Conservation (phyloP, 2,797 vertebrate species). For the Acanthurus lineatus region DNA sequence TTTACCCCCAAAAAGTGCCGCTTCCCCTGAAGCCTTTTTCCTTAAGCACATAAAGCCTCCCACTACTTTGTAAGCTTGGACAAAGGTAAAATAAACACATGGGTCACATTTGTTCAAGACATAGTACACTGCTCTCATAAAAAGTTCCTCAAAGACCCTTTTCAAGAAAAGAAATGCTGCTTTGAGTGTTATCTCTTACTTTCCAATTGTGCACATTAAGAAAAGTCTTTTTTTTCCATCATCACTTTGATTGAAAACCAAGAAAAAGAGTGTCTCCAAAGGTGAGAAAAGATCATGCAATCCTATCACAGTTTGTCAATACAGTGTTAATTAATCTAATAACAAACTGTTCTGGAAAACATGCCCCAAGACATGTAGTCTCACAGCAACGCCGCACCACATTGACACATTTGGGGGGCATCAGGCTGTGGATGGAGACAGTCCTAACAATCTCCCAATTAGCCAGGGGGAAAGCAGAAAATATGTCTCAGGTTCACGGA, state of each 20-base stretch:
- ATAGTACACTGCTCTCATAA: slow-evolving; percentile 53
- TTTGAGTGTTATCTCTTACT: slow-evolving; percentile 46
- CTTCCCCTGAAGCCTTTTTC: slow-evolving; percentile 73
- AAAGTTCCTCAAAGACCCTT: slow-evolving; percentile 49
- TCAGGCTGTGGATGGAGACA: slow-evolving; percentile 57
- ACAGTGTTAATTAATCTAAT: slow-evolving; percentile 81
- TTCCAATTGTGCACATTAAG: slow-evolving; percentile 1
- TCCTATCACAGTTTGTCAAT: slow-evolving; percentile 73
- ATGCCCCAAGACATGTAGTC: slow-evolving; percentile 48
- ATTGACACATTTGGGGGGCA: slow-evolving; percentile 71
- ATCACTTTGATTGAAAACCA: slow-evolving; percentile 45
- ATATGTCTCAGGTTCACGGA: slow-evolving; percentile 72
- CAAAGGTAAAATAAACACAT: slow-evolving; percentile 87
- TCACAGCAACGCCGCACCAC: slow-evolving; percentile 58
- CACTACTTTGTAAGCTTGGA: slow-evolving; percentile 75
- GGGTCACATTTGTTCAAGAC: slow-evolving; percentile 81
- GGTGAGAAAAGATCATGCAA: slow-evolving; percentile 63
- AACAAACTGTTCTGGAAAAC: slow-evolving; percentile 68
- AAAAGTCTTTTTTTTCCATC: slow-evolving; percentile 29
- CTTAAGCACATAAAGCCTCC: slow-evolving; percentile 64
- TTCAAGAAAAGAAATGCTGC: slow-evolving; percentile 20
- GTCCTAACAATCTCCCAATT: slow-evolving; percentile 76
- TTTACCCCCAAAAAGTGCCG: slow-evolving; percentile 75
- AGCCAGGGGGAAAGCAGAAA: slow-evolving; percentile 64
- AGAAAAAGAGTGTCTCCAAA: slow-evolving; percentile 41